Percentiles rank a stretch among this genome's conserved stretches.
Conservation (phyloP, 1,140 invertebrate species). For the Acyrthosiphon pisum region DNA sequence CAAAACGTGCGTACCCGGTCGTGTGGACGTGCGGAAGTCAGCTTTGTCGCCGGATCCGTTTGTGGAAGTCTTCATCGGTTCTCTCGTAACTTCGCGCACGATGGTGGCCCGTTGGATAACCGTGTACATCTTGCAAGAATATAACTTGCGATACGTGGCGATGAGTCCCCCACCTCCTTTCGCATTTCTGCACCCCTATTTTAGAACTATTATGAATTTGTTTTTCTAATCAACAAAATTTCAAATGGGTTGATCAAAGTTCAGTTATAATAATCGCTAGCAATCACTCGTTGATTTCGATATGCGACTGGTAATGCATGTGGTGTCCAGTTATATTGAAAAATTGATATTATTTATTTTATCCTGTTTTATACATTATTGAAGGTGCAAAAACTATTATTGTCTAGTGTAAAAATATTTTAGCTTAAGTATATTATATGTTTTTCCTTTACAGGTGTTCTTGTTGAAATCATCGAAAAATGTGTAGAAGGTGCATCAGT, state of each 20-base stretch:
- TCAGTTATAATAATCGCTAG: neutral
- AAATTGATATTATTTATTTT: too few species aligned
- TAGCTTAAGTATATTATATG: neutral
- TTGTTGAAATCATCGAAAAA: conserved; percentile 88
- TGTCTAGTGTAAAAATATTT: neutral
- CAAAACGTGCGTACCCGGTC: neutral
- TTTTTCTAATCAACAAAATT: neutral
- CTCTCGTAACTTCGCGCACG: too few species aligned
- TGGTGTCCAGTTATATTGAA: neutral
- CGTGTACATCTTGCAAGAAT: neutral
- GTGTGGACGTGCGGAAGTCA: neutral
- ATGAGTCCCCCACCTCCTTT: neutral
- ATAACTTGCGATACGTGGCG: neutral
- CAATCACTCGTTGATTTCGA: neutral
- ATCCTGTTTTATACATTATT: neutral
- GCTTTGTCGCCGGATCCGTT: neutral
- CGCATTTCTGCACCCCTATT: neutral
- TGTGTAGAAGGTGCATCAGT: conserved; percentile 88
- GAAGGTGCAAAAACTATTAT: neutral
- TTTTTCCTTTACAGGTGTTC: conserved; percentile 75
- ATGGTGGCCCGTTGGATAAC: neutral
- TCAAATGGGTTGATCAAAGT: neutral
- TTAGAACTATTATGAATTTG: neutral
- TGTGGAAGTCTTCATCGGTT: neutral
- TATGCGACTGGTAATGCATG: neutral